These are phyloP conservation scores for Pseudomyrmex dendroicus DNA, from an alignment of 1,140 invertebrate species.

Conservation along the genomic window DNA sequence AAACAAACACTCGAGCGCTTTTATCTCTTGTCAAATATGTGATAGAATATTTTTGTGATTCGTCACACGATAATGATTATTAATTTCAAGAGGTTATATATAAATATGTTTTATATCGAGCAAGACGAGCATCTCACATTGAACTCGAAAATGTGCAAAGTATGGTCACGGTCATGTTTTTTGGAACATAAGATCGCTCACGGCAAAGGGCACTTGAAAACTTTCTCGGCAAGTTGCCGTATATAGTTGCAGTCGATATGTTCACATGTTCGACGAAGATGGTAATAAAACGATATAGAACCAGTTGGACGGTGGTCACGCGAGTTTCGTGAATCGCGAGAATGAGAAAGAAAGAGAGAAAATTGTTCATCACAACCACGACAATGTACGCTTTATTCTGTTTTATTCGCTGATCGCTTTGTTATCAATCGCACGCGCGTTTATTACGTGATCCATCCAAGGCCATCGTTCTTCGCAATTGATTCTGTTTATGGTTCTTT, in stretches of 20 bases:
- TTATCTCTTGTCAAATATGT: no score
- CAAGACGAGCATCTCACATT: neutral
- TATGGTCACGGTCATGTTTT: constrained; percentile 44
- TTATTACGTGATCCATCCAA: constrained; percentile 10
- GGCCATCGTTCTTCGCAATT: no score
- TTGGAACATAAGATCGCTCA: constrained; percentile 28
- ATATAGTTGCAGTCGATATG: constrained; percentile 10
- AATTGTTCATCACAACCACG: neutral
- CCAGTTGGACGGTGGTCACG: constrained; percentile 34
- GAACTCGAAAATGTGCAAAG: constrained; percentile 29
- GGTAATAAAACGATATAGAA: constrained; percentile 35
- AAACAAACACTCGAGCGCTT: no score
- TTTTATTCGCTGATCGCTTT: constrained; percentile 16
- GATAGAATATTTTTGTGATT: no score
- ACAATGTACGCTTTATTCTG: neutral
- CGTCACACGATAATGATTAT: no score
- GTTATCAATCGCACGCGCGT: neutral
- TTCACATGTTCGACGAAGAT: neutral
- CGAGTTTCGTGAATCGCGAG: constrained; percentile 27
- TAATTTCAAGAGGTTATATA: no score
- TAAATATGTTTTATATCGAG: no score
- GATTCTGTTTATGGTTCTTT: neutral
- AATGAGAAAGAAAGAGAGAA: neutral
- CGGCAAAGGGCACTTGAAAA: constrained; percentile 52
- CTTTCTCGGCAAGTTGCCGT: constrained; percentile 44